These are phyloP conservation scores for Anguilla pacifica DNA, from an alignment of 2,797 vertebrate species.

Conservation along the genomic window DNA sequence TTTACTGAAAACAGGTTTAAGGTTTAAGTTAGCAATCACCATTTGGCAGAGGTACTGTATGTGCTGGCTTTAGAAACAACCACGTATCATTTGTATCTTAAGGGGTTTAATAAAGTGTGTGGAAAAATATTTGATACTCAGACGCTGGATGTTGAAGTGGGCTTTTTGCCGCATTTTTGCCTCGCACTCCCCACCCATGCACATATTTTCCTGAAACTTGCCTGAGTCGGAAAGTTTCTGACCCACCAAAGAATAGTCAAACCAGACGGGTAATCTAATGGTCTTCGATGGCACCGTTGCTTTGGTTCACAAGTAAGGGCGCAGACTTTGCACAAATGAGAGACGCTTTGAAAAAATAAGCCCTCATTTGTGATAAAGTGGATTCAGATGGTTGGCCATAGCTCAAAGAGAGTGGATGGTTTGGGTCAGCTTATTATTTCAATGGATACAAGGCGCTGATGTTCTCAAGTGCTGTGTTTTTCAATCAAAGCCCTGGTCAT, in stretches of 20 bases:
- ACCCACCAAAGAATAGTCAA: conserved; percentile 61
- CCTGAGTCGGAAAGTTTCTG: conserved; percentile 53
- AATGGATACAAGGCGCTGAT: conserved; percentile 61
- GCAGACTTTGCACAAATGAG: conserved; percentile 67
- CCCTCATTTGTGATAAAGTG: conserved; percentile 70
- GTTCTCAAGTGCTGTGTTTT: conserved; percentile 57
- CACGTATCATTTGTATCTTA: background rate
- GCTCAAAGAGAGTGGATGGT: conserved; percentile 64
- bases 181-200: conserved; percentile 2
- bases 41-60: background rate
- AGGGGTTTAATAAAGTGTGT: background rate
- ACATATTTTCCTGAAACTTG: conserved; percentile 41
- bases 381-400: conserved; percentile 72
- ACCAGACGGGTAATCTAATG: conserved; percentile 66
- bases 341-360: conserved; percentile 72
- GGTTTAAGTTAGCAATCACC: background rate
- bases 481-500: conserved; percentile 57
- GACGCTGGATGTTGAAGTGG: background rate
- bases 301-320: conserved; percentile 52
- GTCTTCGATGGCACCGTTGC: conserved; percentile 60
- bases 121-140: background rate
- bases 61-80: background rate
- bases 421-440: conserved; percentile 70
- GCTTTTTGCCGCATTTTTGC: background rate
- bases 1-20: background rate